Conservation (phyloP, 2,113 vertebrate species). For the Daubentonia madagascariensis region DNA sequence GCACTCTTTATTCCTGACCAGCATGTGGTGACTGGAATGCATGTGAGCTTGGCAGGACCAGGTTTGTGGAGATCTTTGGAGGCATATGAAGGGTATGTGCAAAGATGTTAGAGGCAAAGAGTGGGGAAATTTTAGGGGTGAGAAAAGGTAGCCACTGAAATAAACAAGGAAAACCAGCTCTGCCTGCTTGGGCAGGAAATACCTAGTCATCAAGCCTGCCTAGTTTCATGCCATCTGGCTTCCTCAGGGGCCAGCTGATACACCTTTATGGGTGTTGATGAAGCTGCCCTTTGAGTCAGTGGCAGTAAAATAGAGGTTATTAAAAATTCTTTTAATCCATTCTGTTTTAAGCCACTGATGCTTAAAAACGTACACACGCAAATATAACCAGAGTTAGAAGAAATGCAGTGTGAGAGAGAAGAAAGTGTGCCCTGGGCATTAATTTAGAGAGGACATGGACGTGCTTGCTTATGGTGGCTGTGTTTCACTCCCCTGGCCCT, state of each 20-base stretch:
- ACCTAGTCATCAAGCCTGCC: neutral
- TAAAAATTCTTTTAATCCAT: conserved; percentile 11
- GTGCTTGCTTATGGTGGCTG: neutral
- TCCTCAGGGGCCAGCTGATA: neutral
- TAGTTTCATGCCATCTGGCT: conserved; percentile 44
- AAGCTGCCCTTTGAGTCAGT: conserved; percentile 30
- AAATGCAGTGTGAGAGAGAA: neutral
- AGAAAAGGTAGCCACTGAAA: conserved; percentile 25
- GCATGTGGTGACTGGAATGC: neutral
- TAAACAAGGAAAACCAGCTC: conserved; percentile 49
- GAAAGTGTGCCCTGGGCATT: neutral
- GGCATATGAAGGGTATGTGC: neutral
- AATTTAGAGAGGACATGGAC: neutral
- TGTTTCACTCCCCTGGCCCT: neutral
- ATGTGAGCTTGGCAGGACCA: neutral
- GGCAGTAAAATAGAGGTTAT: conserved; percentile 32
- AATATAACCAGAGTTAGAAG: neutral
- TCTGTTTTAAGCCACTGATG: neutral
- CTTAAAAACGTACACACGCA: neutral
- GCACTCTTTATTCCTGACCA: neutral
- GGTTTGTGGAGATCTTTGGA: neutral
- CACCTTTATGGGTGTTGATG: neutral
- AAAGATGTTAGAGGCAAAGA: neutral
- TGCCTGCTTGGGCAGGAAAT: conserved; percentile 44
- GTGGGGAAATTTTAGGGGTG: neutral